Percentiles rank a stretch among this genome's conserved stretches.
These are phyloP conservation scores for Meganola albula DNA, from an alignment of 2,888 invertebrate species.

Conservation along the genomic window DNA sequence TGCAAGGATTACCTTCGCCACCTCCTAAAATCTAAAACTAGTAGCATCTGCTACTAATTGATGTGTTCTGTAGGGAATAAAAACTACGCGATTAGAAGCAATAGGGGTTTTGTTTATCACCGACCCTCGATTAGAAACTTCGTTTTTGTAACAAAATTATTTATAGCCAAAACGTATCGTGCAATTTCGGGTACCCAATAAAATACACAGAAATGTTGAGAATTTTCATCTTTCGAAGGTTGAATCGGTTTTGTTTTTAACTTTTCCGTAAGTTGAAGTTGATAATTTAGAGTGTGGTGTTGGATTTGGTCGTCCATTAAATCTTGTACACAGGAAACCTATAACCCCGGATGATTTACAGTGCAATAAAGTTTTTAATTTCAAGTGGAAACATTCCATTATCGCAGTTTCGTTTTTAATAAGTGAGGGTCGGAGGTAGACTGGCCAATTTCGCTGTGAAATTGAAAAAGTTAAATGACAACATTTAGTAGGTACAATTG, in stretches of 20 bases:
- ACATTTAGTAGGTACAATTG: slow-evolving; percentile 43
- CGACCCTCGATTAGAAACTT: slow-evolving; percentile 18
- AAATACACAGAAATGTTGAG: slow-evolving; percentile 33
- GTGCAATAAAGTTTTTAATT: slow-evolving; percentile 56
- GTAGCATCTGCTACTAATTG: slow-evolving; percentile 68
- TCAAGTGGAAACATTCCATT: slow-evolving; percentile 49
- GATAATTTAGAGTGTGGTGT: slow-evolving; percentile 39
- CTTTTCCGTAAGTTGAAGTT: slow-evolving; percentile 31
- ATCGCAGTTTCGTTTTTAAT: slow-evolving; percentile 53
- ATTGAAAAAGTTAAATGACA: slow-evolving; percentile 59
- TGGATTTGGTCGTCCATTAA: slow-evolving; percentile 35
- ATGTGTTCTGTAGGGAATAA: slow-evolving; percentile 58
- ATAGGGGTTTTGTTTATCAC: slow-evolving; percentile 9
- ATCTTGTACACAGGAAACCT: slow-evolving; percentile 38
- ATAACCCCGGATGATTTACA: slow-evolving; percentile 43
- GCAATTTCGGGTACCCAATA: slow-evolving; percentile 27
- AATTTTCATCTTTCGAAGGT: slow-evolving; percentile 36
- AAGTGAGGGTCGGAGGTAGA: slow-evolving; percentile 41
- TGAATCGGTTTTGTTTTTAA: slow-evolving; percentile 44
- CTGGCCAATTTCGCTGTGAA: slow-evolving; percentile 48
- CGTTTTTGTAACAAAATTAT: slow-evolving; percentile 26
- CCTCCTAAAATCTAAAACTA: slow-evolving; percentile 54
- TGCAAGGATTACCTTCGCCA: slow-evolving; percentile 45
- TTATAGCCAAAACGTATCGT: slow-evolving; percentile 19
- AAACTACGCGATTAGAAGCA: slow-evolving; percentile 53